Evolutionary conservation across 2,113 vertebrate genomes (phyloP), one percentile per base, ranked within the genome.

Genomic region (Archilochus colubris): DNA sequence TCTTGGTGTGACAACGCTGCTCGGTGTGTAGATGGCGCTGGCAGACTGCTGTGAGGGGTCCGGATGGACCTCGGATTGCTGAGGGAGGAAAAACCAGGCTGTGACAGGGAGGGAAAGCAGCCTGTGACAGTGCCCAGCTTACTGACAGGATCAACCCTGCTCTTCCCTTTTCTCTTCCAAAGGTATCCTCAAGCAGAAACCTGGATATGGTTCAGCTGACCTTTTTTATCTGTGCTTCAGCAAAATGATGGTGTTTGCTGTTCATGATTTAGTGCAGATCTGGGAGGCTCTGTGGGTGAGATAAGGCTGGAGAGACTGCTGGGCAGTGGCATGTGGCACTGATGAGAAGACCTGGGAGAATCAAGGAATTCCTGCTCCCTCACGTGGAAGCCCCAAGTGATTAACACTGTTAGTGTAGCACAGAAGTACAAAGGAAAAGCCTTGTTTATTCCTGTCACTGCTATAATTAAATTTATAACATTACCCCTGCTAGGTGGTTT

Each of bases 1-100:
- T 0, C 10, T 24, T 50, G 14, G 10, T 67, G 44, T n/a, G 61
- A 19, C 14, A 40, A 7, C 20, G 1, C 43, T 14, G 46, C 0
- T 1, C 13, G 79, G 78, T 30, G 43, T 73, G 68, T 81, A 98
- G 97, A 57, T 96, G 97, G 97, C 90, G 64, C 95, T 94, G 82
- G 61, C 55, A 48, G 75, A 73, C 90, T 5, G 64, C 54, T 58
- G n/a, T 63, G 63, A 1, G 1, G 58, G 1, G 0, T 15, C 58
- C 0, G 7, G 40, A 58, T 44, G 50, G 43, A 6, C 9, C 7
- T 13, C 55, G n/a, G 57, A 1, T 5, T 24, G 58, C 53, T 67
- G 55, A 3, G 31, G 5, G 11, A 57, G 27, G 27, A 38, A 38
- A n/a, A 5, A 10, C 3, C 38, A 16, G 36, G 2, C 19, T 21